Percentiles rank a stretch among this genome's conserved stretches.
Conservation (phyloP, 2,888 invertebrate genomes). For the Salticus scenicus region DNA sequence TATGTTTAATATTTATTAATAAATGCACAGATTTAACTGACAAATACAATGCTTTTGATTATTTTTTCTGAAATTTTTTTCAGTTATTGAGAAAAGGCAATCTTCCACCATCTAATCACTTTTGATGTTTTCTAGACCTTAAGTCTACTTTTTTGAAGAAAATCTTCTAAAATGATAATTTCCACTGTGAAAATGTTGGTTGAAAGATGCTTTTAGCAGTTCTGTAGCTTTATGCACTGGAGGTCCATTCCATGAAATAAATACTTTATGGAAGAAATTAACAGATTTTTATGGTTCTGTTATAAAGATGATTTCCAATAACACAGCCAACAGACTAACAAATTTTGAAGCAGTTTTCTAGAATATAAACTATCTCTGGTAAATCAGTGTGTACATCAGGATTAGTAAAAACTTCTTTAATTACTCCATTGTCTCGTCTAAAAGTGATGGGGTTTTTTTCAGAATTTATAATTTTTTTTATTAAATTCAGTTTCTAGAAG, state of each 20-base stretch:
- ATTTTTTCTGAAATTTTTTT: not conserved
- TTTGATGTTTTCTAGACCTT: not conserved
- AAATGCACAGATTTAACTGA: too few species aligned
- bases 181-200: constrained; percentile 13
- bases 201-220: constrained; percentile 4
- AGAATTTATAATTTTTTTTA: too few species aligned
- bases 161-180: constrained; percentile 1
- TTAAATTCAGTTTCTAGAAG: too few species aligned
- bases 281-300: not conserved
- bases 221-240: constrained; percentile 13
- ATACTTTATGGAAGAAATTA: not conserved
- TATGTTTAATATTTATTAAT: too few species aligned
- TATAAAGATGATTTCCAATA: not conserved
- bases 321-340: not conserved
- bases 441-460: too few species aligned
- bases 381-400: not conserved
- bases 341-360: not conserved
- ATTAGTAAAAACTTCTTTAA: not conserved
- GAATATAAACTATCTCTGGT: not conserved
- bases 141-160: not conserved
- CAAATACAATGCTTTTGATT: not conserved
- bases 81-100: not conserved
- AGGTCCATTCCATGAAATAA: constrained; percentile 14
- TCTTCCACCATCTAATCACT: not conserved
- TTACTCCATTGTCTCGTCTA: too few species aligned